Base-by-base conservation (phyloP, 1,140 invertebrate genomes). In the Zaprionus kolodkinae region DNA sequence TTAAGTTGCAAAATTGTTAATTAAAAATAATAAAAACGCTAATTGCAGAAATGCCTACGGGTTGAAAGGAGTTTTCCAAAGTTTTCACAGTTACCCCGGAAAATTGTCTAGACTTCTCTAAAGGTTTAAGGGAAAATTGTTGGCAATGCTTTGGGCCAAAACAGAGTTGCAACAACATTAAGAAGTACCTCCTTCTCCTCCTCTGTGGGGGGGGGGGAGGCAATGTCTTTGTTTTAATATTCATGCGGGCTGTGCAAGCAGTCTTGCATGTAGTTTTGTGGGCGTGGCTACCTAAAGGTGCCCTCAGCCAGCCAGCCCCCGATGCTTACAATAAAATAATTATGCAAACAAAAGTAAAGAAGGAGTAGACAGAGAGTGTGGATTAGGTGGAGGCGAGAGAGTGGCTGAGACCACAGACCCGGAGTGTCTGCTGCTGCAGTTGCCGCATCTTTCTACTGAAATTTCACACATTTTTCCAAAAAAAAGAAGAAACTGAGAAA, bases 21-120 rank as follows among this genome's bases (percentile, higher is more conserved):
- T 88, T 88, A 89, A 88, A 89, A 88, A 88, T 88, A 88, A 88
- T 88, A 88, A 88, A 89, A 88, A 84, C 81, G 85, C 78, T 88
- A 89, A 88, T 84, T 88, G 85, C 84, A 87, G 83, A 72, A 84
- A 84, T 84, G 80, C 84, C 85, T 84, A 85, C 71, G 73, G 84
- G 55, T 3, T 30, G 27, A 60, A 60, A 40, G 27, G 30, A 50
- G 21, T 35, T 38, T 17, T 12, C 27, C 21, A 82, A 86, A 87
- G 60, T 83, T 87, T 79, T 72, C 56, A 68, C 45, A 55, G 64
- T n/a, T n/a, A n/a, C 21, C 33, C 65, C 25, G 36, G 65, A 17
- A 71, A 72, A 66, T 78, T 76, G 76, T 82, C 83, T 79, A 86
- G 74, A 81, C 82, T 45, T 30, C 38, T 75, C 59, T 64, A 54